These are phyloP conservation scores for Cygnus buccinator DNA, from an alignment of 2,113 vertebrate genomes.

Conservation along the genomic window DNA sequence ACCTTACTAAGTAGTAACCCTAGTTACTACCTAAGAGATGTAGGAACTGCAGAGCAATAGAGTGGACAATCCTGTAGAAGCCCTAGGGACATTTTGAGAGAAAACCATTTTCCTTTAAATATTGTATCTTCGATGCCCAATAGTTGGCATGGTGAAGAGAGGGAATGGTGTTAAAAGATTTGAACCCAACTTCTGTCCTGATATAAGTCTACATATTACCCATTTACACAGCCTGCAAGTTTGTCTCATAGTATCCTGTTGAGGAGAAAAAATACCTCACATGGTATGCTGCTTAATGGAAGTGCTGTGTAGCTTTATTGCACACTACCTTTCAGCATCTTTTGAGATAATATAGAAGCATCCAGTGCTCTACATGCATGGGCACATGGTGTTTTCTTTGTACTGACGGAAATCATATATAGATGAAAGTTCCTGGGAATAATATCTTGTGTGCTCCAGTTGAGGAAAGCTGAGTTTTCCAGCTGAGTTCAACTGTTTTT, in stretches of 20 bases:
- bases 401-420: neutral
- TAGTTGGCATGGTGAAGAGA: neutral
- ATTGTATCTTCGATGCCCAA: neutral
- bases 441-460: neutral
- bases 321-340: neutral
- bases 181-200: neutral
- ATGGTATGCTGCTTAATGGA: neutral
- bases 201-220: neutral
- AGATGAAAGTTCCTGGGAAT: neutral
- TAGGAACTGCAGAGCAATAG: neutral
- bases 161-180: neutral
- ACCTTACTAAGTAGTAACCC: too few relatives aligned
- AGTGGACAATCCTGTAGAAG: neutral
- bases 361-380: neutral
- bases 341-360: neutral
- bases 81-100: neutral
- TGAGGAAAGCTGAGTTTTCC: neutral
- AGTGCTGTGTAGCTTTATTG: neutral
- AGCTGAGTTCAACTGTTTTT: neutral
- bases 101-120: neutral
- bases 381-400: fast-evolving
- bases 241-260: neutral
- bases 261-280: neutral
- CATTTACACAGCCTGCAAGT: neutral
- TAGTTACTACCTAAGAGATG: neutral